Conservation (phyloP, 2,797 vertebrate genomes). For the Todus mexicanus region DNA sequence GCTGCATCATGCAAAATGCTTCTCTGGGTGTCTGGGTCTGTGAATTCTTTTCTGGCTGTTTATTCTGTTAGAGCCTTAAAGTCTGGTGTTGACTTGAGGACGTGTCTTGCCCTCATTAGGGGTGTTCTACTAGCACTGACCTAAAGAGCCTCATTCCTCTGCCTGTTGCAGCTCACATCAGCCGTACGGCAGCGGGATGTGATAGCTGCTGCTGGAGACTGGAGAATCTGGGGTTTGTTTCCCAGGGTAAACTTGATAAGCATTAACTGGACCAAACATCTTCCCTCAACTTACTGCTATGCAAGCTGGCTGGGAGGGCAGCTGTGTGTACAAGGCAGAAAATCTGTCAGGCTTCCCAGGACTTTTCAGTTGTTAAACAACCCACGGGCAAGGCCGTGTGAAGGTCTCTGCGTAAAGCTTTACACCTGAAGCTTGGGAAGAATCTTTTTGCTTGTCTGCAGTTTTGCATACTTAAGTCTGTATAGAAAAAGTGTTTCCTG, state of each 20-base stretch:
- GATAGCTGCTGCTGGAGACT: neutral
- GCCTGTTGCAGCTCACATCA: neutral
- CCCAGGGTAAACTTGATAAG: neutral
- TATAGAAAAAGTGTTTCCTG: neutral
- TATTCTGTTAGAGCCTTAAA: neutral
- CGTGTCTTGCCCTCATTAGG: accelerated
- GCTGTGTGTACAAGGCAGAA: neutral
- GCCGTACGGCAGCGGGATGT: neutral
- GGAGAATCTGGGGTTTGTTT: neutral
- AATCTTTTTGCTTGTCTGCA: neutral
- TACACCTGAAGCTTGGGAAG: accelerated
- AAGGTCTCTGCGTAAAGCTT: neutral
- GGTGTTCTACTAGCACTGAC: neutral
- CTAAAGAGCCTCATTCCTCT: neutral
- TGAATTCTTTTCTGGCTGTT: neutral
- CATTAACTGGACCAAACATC: neutral
- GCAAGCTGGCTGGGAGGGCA: neutral
- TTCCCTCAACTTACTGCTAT: neutral
- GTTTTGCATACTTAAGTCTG: neutral
- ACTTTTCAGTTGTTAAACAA: neutral
- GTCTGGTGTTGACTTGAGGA: neutral
- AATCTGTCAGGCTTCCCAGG: neutral
- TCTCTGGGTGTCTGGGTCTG: neutral
- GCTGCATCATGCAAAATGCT: conserved; percentile 57
- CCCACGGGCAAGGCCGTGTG: neutral